A percentile compares a stretch with the other conserved stretches of the same genome.
These are phyloP conservation scores for Ictidomys tridecemlineatus DNA, from an alignment of 2,113 vertebrate species.

Conservation along the genomic window DNA sequence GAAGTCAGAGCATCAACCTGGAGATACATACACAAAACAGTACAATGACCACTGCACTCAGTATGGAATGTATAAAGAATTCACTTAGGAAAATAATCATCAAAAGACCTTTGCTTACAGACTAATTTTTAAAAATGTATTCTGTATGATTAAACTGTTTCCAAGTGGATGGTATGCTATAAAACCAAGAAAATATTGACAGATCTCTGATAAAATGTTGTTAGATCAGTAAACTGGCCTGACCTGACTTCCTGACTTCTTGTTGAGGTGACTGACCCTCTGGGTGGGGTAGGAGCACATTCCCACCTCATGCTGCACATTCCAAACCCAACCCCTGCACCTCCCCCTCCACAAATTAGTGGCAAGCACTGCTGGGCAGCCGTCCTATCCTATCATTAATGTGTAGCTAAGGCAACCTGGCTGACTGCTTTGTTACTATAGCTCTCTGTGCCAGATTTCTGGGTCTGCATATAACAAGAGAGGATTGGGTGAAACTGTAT, in stretches of 20 bases:
- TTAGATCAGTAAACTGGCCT: neutral
- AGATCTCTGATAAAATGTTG: neutral
- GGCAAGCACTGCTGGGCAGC: neutral
- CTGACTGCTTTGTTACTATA: neutral
- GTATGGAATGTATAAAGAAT: neutral
- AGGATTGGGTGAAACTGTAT: neutral
- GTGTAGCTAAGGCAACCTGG: slow-evolving; percentile 16
- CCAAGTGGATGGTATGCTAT: neutral
- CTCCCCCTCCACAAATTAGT: neutral
- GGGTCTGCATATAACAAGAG: neutral
- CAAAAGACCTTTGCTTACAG: neutral
- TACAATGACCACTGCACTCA: neutral
- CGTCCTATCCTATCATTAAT: neutral
- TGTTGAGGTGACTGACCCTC: neutral
- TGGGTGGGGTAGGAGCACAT: neutral
- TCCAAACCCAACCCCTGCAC: neutral
- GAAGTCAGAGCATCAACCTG: neutral
- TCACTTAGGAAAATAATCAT: slow-evolving; percentile 24
- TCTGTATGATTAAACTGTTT: neutral
- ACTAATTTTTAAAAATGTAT: neutral
- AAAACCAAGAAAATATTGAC: neutral
- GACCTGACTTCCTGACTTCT: neutral
- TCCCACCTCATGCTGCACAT: neutral
- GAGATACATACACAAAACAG: neutral
- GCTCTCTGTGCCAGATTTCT: neutral